Evolutionary conservation across 2,113 vertebrate species (phyloP).

Genomic region (Lophura nycthemera): DNA sequence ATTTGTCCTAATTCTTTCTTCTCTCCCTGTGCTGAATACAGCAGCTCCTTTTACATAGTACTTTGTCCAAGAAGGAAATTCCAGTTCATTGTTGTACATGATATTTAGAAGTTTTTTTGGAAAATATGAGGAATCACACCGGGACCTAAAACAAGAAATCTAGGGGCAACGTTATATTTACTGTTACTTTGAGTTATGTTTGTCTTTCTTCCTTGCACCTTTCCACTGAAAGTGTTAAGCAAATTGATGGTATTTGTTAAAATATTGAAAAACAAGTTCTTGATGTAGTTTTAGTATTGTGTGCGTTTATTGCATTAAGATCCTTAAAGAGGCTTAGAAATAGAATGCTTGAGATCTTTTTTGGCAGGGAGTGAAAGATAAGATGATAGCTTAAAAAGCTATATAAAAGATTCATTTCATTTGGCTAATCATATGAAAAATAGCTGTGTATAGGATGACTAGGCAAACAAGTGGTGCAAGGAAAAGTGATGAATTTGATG

Average conservation of each 20-base stretch:
- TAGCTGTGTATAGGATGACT: not conserved
- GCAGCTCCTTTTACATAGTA: not conserved
- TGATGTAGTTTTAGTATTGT: not conserved
- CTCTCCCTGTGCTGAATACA: not conserved
- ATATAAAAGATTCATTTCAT: slow-evolving; percentile 62
- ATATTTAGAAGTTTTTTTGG: not conserved
- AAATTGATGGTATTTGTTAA: not conserved
- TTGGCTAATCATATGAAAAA: slow-evolving; percentile 57
- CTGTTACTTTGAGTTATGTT: not conserved
- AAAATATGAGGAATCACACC: not conserved
- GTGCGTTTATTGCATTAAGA: not conserved
- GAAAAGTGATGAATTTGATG: slow-evolving; percentile 61
- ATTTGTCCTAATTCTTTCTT: not conserved
- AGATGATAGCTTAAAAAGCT: not conserved
- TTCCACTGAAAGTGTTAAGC: not conserved
- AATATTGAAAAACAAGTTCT: not conserved
- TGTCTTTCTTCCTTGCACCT: not conserved
- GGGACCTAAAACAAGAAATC: not conserved
- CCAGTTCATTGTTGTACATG: not conserved
- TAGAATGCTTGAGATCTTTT: not conserved
- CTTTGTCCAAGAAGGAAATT: not conserved
- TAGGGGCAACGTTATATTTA: not conserved
- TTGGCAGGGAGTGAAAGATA: not conserved
- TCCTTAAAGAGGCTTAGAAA: not conserved
- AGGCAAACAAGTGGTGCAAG: slow-evolving; percentile 25